Evolutionary conservation across 2,113 vertebrate species (phyloP), one percentile per base, ranked within the genome.

Genomic region (Rhinopomastus cyanomelas): DNA sequence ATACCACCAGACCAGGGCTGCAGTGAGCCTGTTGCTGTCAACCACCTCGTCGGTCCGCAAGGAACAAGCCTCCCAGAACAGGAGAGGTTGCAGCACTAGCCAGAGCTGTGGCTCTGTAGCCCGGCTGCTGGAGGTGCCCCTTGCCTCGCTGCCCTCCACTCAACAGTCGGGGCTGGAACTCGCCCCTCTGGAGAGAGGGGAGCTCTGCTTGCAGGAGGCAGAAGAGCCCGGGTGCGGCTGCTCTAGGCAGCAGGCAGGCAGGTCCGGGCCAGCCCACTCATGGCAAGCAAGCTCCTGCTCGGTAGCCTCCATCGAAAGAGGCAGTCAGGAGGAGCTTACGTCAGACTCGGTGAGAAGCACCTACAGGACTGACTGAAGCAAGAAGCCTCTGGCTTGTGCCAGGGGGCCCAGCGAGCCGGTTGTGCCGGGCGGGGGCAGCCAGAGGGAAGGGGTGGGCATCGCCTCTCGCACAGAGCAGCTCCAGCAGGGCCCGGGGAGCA

Each of bases 351-450:
- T 61, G 26, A 34, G 51, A 82, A 71, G n/a, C 5, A 27, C n/a
- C 81, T 78, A 59, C 37, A 32, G 3, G 52, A 44, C 3, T 73
- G 77, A 65, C 52, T 14, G 5, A 62, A 79, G 29, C 8, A 59
- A 73, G 56, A 80, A 68, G 60, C 34, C 61, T 76, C 65, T 17
- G 36, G 30, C 60, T 64, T 57, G 87, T 57, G 74, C 37, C 71
- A 62, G 78, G 65, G 88, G 85, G 51, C 80, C 76, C 68, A 89
- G 25, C 95, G 95, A 96, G 57, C 95, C 93, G 94, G 46, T 8
- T 69, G 67, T 46, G 71, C 86, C 81, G 88, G 88, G 92, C 86
- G 92, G 76, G 85, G 85, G 82, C 44, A 89, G 52, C 1, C 16
- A 17, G 39, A 44, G 76, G 83, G 86, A 67, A 83, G 90, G 88